Percentiles rank a stretch among this genome's conserved stretches.
These are phyloP conservation scores for Cryptoblepharus egeriae DNA, from an alignment of 2,797 vertebrate genomes.

Conservation along the genomic window DNA sequence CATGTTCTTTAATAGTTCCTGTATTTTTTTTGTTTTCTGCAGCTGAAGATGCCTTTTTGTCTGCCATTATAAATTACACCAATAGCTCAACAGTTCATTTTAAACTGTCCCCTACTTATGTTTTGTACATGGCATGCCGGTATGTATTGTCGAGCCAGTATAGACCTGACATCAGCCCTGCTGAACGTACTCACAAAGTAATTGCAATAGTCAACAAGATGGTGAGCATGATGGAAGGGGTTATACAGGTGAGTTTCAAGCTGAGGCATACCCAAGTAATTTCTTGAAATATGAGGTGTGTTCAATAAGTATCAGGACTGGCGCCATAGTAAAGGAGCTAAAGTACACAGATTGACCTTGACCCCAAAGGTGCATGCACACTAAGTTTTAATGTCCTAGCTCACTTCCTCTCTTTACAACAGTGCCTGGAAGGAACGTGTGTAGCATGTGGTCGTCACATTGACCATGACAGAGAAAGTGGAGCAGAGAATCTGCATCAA, in stretches of 20 bases:
- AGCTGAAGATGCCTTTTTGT: constrained; percentile 98
- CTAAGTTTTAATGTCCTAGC: too few relatives aligned
- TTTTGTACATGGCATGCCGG: constrained; percentile 97
- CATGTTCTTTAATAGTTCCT: background rate
- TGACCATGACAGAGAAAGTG: too few relatives aligned
- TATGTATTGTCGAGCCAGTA: constrained; percentile 90
- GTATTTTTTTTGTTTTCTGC: constrained; percentile 35
- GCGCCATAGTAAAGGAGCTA: too few relatives aligned
- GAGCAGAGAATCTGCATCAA: too few relatives aligned
- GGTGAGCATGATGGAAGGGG: constrained; percentile 99
- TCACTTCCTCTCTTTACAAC: too few relatives aligned
- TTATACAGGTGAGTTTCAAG: constrained; percentile 91
- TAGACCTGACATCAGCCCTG: constrained; percentile 90
- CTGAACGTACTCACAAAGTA: constrained; percentile 94
- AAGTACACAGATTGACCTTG: too few relatives aligned
- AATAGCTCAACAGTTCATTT: constrained; percentile 99
- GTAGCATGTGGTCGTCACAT: too few relatives aligned
- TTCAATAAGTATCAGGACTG: too few relatives aligned
- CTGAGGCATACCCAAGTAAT: background rate
- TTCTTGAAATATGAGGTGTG: background rate
- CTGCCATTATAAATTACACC: constrained; percentile 98
- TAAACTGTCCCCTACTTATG: constrained; percentile 95
- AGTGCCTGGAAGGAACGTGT: too few relatives aligned
- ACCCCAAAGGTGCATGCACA: too few relatives aligned
- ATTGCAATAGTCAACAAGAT: constrained; percentile 98